These are phyloP conservation scores for Micronycteris hirsuta DNA, from an alignment of 2,113 vertebrate species.

Conservation along the genomic window DNA sequence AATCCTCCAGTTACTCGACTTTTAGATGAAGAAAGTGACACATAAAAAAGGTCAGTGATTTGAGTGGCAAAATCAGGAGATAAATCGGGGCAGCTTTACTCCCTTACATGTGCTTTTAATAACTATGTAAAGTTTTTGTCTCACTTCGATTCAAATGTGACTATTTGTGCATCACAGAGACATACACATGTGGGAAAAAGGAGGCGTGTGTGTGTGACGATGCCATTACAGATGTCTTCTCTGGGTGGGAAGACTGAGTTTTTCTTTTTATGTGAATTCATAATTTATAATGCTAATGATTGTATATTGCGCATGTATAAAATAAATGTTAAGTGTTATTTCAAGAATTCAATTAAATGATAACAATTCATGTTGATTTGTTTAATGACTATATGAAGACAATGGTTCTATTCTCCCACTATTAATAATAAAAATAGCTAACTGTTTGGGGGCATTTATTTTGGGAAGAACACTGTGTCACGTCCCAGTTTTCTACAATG, in stretches of 20 bases:
- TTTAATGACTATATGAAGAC: background rate
- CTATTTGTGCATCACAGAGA: background rate
- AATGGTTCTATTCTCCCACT: background rate
- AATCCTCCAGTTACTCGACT: background rate
- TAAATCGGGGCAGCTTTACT: background rate
- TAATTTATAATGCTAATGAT: background rate
- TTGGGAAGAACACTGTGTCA: background rate
- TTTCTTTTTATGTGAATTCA: background rate
- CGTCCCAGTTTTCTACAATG: background rate
- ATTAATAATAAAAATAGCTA: constrained; percentile 16
- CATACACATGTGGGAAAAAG: background rate
- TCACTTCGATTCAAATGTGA: background rate
- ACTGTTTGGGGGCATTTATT: background rate
- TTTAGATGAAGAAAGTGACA: background rate
- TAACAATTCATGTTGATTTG: background rate
- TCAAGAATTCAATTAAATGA: constrained; percentile 6
- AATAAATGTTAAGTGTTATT: background rate
- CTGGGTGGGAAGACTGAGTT: background rate
- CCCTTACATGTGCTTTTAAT: background rate
- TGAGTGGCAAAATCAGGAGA: background rate
- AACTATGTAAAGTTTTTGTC: background rate
- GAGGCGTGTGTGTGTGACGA: background rate
- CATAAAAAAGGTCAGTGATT: background rate
- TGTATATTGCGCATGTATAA: background rate
- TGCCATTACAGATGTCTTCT: background rate